phyloP scores from a whole-genome alignment of 2,888 invertebrate species.

The Lycocerus yunnanus region DNA sequence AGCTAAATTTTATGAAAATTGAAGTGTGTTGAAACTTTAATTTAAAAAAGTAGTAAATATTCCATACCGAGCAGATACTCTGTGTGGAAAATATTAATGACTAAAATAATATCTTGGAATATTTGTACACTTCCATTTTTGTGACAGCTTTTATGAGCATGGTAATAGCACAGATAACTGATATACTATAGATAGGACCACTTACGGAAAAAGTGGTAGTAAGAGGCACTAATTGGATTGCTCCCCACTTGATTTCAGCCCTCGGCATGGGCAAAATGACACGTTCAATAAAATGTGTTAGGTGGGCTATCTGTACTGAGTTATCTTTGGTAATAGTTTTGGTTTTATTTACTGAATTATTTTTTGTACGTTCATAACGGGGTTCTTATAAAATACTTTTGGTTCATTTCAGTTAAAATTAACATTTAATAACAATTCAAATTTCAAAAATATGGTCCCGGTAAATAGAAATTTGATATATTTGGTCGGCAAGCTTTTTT shows the following conservation, averaged over 20 bases:
- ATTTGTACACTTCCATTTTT: not conserved
- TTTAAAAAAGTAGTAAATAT: not conserved
- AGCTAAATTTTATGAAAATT: not conserved
- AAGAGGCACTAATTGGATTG: no score
- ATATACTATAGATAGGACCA: no score
- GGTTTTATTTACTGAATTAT: not conserved
- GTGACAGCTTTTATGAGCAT: not conserved
- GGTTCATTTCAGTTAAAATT: not conserved
- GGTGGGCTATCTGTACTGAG: no score
- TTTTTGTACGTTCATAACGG: not conserved
- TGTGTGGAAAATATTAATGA: not conserved
- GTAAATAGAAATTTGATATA: not conserved
- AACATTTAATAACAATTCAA: not conserved
- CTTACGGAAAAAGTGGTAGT: no score
- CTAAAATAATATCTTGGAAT: not conserved
- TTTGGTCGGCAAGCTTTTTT: not conserved
- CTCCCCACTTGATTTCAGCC: no score
- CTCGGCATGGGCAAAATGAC: no score
- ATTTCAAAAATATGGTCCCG: not conserved
- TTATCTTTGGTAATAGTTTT: not conserved
- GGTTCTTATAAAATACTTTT: not conserved
- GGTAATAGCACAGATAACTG: not conserved
- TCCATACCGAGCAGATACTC: not conserved
- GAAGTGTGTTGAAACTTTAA: not conserved
- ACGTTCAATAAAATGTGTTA: no score